Evolutionary conservation across 2,113 vertebrate genomes (phyloP), one percentile per base, ranked within the genome.

Genomic region (Scolopax mira): DNA sequence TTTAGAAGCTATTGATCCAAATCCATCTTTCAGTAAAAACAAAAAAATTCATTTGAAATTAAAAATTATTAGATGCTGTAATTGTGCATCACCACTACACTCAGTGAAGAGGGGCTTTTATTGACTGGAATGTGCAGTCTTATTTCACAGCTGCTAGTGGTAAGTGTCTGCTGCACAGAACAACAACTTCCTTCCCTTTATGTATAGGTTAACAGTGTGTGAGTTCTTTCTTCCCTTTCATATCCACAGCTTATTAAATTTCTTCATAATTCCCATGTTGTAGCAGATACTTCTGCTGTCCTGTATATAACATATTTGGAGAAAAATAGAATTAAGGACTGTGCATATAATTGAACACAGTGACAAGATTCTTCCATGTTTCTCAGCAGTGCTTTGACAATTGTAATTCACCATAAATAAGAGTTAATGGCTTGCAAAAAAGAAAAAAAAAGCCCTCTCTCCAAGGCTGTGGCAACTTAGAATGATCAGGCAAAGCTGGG

Each of bases 181-280:
- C 21, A 65, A 33, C 37, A 67, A 13, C 31, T 55, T 70, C 51
- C 22, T 41, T 61, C 49, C 27, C 16, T 25, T 2, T n/a, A 3
- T 0, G 5, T 19, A 10, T 2, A 6, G 30, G 16, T 13, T 41
- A 35, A 28, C 35, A n/a, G 10, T 1, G 8, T 0, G 1, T 0
- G 11, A 72, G 31, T 6, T 52, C 35, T 17, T 51, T 35, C 39
- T 23, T 69, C 24, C 14, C 44, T 60, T 85, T 79, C 22, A 21
- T 17, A 66, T 10, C 55, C 27, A 30, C 37, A 25, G 4, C 49
- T 75, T 54, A 31, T 42, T 61, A 23, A 51, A 35, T 5, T 72
- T 46, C 30, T 30, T 90, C 61, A 46, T 51, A 66, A 19, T 33
- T 70, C 54, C 48, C 25, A 58, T 31, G 15, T 14, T 80, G 21